phyloP scores from a whole-genome alignment of 2,113 vertebrate genomes.

The Neodontobutis hainanensis region DNA sequence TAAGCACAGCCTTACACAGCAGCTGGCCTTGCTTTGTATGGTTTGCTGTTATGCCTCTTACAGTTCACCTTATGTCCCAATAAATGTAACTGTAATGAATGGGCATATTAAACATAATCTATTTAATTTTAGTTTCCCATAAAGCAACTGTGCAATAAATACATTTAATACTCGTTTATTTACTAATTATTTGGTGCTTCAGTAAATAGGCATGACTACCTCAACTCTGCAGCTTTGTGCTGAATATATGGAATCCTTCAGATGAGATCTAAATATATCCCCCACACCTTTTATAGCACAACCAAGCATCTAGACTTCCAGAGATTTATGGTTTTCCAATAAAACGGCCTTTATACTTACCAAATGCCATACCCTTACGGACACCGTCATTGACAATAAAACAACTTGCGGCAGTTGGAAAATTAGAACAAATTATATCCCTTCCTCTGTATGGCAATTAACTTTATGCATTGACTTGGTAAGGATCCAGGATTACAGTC shows the following conservation, averaged over 20 bases:
- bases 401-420: conserved; percentile 45
- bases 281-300: conserved; percentile 36
- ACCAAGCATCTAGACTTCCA: conserved; percentile 38
- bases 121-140: neutral
- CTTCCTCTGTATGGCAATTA: conserved; percentile 53
- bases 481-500: conserved; percentile 50
- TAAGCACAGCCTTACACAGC: neutral
- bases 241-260: conserved; percentile 46
- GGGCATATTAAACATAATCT: neutral
- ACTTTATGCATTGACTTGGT: conserved; percentile 66
- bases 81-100: neutral
- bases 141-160: conserved; percentile 11
- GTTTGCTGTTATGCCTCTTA: neutral
- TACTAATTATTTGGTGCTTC: conserved; percentile 20
- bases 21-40: neutral
- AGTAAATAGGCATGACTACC: conserved; percentile 21
- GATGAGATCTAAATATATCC: conserved; percentile 38
- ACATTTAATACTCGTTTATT: conserved; percentile 10
- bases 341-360: conserved; percentile 57
- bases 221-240: conserved; percentile 35
- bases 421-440: conserved; percentile 58
- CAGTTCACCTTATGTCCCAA: neutral
- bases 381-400: conserved; percentile 67
- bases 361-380: conserved; percentile 52
- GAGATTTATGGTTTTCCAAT: conserved; percentile 62